These are phyloP conservation scores for Dasysyrphus albostriatus DNA, from an alignment of 2,888 invertebrate species.

Conservation along the genomic window DNA sequence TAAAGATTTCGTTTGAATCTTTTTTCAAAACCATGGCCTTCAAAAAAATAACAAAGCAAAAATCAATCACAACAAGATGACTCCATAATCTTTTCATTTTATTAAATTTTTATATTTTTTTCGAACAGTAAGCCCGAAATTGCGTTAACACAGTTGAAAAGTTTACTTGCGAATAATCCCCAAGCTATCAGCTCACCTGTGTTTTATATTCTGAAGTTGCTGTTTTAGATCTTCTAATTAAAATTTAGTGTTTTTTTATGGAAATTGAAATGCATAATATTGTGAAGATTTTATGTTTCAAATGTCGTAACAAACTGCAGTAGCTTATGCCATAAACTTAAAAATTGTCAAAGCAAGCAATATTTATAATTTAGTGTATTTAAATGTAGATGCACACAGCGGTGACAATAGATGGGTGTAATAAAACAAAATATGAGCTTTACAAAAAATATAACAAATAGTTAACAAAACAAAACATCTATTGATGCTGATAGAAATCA, in stretches of 20 bases:
- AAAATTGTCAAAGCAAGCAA: too few species aligned
- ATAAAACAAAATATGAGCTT: too few species aligned
- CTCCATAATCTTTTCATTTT: conserved; percentile 8
- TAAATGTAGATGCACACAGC: too few species aligned
- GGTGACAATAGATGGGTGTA: too few species aligned
- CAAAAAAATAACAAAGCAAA: background rate
- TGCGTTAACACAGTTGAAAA: background rate
- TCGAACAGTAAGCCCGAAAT: background rate
- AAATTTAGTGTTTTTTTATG: background rate
- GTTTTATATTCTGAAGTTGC: background rate
- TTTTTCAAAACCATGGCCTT: conserved; percentile 24
- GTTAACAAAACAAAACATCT: too few species aligned
- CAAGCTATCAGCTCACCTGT: background rate
- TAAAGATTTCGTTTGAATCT: conserved; percentile 66
- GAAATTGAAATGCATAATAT: background rate
- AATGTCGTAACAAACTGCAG: background rate
- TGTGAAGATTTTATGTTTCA: background rate
- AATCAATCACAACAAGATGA: conserved; percentile 12
- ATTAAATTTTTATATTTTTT: background rate
- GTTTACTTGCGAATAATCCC: background rate
- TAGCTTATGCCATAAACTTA: background rate
- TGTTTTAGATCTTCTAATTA: too few species aligned
- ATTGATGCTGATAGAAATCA: too few species aligned
- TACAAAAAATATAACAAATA: too few species aligned
- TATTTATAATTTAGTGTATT: too few species aligned